Base-by-base conservation (phyloP, 2,113 vertebrate genomes). In the Gymnocephalus cernua region DNA sequence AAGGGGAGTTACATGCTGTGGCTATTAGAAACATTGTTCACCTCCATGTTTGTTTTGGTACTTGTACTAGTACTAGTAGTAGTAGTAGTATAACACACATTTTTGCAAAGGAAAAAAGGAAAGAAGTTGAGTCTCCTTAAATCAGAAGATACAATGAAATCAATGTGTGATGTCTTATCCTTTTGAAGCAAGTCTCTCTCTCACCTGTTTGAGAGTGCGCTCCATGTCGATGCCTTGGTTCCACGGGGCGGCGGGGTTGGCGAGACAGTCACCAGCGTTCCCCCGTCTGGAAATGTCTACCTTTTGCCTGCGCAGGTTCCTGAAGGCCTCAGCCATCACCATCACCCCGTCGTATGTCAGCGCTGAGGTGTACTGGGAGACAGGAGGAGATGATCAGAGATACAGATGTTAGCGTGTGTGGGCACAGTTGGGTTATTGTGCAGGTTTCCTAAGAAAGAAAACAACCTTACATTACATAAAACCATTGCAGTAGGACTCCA, bases 251-350 rank as follows among this genome's bases (percentile, higher is more conserved):
- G 98, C 98, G 1, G 98, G 98, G 82, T 99, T 99, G 51, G 98
- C 98, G 41, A 99, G 96, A 87, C 98, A 99, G 92, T 99, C 98
- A 4, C 98, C 98, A 6, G 98, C 98, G 71, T 99, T 99, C 35
- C 98, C 98, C 90, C 98, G 95, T 70, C 98, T 96, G 68, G 97
- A 99, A 92, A 99, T 97, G 92, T 99, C 98, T 85, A 99, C 97
- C 92, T 99, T 99, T 88, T 98, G 98, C 68, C 96, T 95, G 88
- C 98, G 95, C 68, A 99, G 96, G 89, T 96, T 98, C 91, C 98
- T 95, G 91, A 99, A 99, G 16, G 98, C 98, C 93, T 99, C 98
- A 13, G 98, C 98, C 97, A 99, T 99, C 88, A 99, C 98, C 91
- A 99, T 98, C 48, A 99, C 98, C 9, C 98, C 98, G 48, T 99